Percentiles rank a stretch among this genome's conserved stretches.
These are phyloP conservation scores for Herpetotheres cachinnans DNA, from an alignment of 2,113 vertebrate genomes.

Conservation along the genomic window DNA sequence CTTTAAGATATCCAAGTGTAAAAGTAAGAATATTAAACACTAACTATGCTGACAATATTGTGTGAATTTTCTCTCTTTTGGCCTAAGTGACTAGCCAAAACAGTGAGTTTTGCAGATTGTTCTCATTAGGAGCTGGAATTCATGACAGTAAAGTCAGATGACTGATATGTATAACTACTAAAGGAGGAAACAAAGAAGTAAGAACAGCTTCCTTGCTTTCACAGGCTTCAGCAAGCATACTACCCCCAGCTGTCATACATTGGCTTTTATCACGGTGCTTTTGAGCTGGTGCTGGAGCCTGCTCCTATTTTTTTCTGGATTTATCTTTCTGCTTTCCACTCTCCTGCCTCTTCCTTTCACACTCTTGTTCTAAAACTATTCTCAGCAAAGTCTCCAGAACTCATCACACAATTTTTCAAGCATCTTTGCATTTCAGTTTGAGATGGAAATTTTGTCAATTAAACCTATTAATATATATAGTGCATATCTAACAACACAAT, in stretches of 20 bases:
- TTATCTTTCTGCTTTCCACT: neutral
- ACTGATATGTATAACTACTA: neutral
- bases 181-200: neutral
- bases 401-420: neutral
- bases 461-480: neutral
- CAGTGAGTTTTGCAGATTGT: neutral
- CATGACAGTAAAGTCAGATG: neutral
- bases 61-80: neutral
- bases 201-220: neutral
- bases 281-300: neutral
- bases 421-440: neutral
- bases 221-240: neutral
- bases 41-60: rapidly evolving
- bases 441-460: neutral
- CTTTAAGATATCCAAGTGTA: neutral
- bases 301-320: neutral
- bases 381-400: neutral
- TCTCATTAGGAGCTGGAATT: neutral
- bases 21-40: neutral
- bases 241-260: neutral
- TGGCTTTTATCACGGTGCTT: neutral
- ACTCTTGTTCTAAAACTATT: neutral
- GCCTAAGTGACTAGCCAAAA: neutral
- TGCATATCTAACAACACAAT: neutral
- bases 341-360: neutral